Evolutionary conservation across 2,888 invertebrate genomes (phyloP).

Genomic region (Caenorhabditis sulstoni): DNA sequence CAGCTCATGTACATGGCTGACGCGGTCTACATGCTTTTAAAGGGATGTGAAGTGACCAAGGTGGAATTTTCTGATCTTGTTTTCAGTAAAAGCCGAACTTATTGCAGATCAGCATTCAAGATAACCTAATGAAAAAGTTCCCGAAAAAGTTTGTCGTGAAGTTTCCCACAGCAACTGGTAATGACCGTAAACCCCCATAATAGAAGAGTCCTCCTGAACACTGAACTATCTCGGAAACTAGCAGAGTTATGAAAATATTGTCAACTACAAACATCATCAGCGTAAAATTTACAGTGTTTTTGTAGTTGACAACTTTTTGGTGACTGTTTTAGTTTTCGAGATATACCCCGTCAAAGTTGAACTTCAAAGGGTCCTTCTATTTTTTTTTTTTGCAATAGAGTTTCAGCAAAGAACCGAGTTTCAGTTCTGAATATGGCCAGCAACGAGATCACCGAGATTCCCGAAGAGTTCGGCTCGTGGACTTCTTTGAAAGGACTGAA

Average conservation of each 20-base stretch:
- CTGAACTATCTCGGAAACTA: too few relatives aligned
- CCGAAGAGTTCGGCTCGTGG: constrained; percentile 71
- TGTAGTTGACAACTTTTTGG: too few relatives aligned
- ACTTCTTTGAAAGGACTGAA: constrained; percentile 70
- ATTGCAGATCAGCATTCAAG: constrained; percentile 56
- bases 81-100: too few relatives aligned
- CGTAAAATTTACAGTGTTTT: too few relatives aligned
- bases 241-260: too few relatives aligned
- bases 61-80: constrained; percentile 12
- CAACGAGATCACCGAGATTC: constrained; percentile 71
- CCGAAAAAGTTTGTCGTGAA: constrained; percentile 74
- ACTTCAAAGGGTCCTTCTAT: too few relatives aligned
- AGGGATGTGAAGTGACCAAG: constrained; percentile 65
- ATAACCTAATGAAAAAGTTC: constrained; percentile 75
- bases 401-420: constrained; percentile 9
- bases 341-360: too few relatives aligned
- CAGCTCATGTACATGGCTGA: constrained; percentile 77
- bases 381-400: not conserved
- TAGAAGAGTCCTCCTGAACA: too few relatives aligned
- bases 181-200: too few relatives aligned
- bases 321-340: too few relatives aligned
- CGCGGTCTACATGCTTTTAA: constrained; percentile 76
- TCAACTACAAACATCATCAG: too few relatives aligned
- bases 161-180: constrained; percentile 72
- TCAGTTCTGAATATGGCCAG: constrained; percentile 75